Evolutionary conservation across 2,888 invertebrate species (phyloP), one percentile per base, ranked within the genome.

Genomic region (Ditula angustiorana): DNA sequence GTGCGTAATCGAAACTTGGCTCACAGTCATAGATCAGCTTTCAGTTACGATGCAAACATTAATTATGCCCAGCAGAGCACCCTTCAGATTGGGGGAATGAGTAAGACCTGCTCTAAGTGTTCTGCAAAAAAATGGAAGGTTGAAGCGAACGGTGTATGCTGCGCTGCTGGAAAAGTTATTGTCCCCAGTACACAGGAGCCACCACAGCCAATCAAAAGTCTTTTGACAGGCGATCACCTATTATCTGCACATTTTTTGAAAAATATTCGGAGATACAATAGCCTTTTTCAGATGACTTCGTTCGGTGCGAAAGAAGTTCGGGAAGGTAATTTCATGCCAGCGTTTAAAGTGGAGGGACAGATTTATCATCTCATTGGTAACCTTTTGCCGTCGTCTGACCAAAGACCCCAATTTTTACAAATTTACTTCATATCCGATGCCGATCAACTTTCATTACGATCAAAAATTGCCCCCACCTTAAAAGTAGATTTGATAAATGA

Each of bases 381-480:
- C 35, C 44, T 74, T 26, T 53, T 76, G 26, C 79, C 77, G 23
- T 5, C 69, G 33, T 13, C 71, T 66, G 70, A 72, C 5, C 59
- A 67, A 65, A 49, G 67, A n/a, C 73, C 74, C 10, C 61, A 77
- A 49, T 81, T 73, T 44, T 44, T 78, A 59, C 78, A 81, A 62
- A 73, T 79, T 50, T 78, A 80, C 72, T 78, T 76, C 52, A 71
- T 80, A 67, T 66, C 60, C 4, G 53, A 70, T 30, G 74, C 66
- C 28, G 73, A 75, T 49, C 71, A 76, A 33, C 23, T 74, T 65
- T 70, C 70, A 0, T 70, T 74, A 67, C 64, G 71, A 2, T 70
- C 67, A 61, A 71, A 59, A 41, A 67, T 68, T 2, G 62, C 63
- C n/a, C 70, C 70, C 21, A 71, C 37, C 11, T n/a, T 73, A 59